Base-by-base conservation (phyloP, 2,113 vertebrate genomes). In the Callithrix jacchus region DNA sequence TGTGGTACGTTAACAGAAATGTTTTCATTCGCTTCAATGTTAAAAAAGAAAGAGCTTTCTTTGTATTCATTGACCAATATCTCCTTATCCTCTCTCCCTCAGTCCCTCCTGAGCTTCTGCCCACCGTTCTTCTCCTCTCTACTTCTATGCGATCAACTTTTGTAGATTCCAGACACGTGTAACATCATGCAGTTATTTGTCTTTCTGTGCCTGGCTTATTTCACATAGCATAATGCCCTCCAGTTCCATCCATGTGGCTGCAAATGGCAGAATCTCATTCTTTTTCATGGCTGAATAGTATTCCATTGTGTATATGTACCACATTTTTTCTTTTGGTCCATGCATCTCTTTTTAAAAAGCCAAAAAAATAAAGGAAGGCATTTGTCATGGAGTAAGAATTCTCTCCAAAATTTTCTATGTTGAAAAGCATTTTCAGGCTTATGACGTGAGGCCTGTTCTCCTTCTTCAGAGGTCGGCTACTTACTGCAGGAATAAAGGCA, bases 381-480 rank as follows among this genome's bases (percentile, higher is more conserved):
- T 32, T 77, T 77, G 40, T 58, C 73, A 12, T 2, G 17, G 73
- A 20, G 16, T 27, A 68, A 73, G 35, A 0, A 0, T 32, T 64
- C 30, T 52, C 35, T 87, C 66, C 68, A 45, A 30, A 54, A 35
- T 42, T 14, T 0, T 12, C 61, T 45, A 4, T 5, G 49, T 35
- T 61, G 40, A 47, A 61, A 70, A 45, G 17, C 8, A 45, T 3
- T 49, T 45, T 66, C 70, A 40, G 47, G 61, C 32, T 87, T 94
- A 84, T 85, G 70, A 68, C 21, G 23, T 52, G 3, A 2, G 49
- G 35, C 25, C 47, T 23, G 1, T 45, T 68, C 70, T 91, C 56
- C 37, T 88, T 93, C 81, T 95, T 89, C 92, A 87, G 95, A 68
- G 70, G 84, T 76, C 82, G 79, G 94, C 93, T 83, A 0, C 56